A percentile compares a stretch with the other conserved stretches of the same genome.
phyloP scores from a whole-genome alignment of 1,140 invertebrate genomes.

The Tetraneura akinire region DNA sequence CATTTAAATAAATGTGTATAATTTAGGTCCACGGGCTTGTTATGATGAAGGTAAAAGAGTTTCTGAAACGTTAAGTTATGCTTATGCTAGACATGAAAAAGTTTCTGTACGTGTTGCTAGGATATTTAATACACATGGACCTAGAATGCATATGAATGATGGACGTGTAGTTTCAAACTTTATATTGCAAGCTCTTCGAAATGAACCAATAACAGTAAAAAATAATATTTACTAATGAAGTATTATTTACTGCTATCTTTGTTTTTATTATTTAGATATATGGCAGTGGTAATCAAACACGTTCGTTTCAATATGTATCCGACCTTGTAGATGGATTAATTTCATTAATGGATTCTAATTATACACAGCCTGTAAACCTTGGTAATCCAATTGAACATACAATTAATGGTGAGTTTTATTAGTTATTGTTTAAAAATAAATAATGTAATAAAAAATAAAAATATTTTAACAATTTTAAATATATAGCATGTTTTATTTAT shows the following conservation, averaged over 20 bases:
- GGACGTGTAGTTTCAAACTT: constrained; percentile 99
- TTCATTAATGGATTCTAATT: constrained; percentile 91
- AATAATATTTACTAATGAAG: constrained; percentile 24
- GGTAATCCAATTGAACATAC: constrained; percentile 98
- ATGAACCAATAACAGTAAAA: constrained; percentile 89
- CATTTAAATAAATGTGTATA: not conserved
- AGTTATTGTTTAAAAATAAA: constrained; percentile 13
- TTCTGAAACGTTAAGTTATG: constrained; percentile 94
- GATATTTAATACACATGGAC: constrained; percentile 99
- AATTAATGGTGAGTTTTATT: constrained; percentile 73
- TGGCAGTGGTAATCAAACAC: constrained; percentile 92
- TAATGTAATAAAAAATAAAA: no score
- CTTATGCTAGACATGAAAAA: constrained; percentile 95
- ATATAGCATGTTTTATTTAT: no score
- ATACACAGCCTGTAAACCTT: constrained; percentile 89
- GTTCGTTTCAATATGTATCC: constrained; percentile 97
- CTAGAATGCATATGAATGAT: constrained; percentile 99
- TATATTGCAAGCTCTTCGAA: constrained; percentile 93
- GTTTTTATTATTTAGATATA: constrained; percentile 71
- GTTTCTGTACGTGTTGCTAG: constrained; percentile 92
- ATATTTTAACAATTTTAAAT: no score
- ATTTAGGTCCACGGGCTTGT: constrained; percentile 84
- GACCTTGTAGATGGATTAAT: constrained; percentile 96
- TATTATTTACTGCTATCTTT: not conserved
- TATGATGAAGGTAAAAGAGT: constrained; percentile 99